Evolutionary conservation across 2,113 vertebrate genomes (phyloP), one percentile per base, ranked within the genome.

Genomic region (Nannospalax galili): DNA sequence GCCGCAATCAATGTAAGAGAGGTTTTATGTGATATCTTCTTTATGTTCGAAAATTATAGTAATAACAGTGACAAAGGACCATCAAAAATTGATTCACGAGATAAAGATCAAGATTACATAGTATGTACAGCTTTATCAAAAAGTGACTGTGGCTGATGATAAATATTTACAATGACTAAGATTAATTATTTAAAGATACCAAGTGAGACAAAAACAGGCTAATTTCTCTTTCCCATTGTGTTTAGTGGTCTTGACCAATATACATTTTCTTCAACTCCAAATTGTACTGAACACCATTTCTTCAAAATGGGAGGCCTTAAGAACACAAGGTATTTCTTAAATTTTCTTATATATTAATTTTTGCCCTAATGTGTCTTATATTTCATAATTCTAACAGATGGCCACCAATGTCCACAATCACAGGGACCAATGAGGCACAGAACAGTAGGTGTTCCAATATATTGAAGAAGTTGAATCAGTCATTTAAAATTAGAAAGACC

Each of bases 21-120:
- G 80, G 30, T 94, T 97, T 97, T 96, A 93, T 93, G 93, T 97
- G 96, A 97, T 93, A 90, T 97, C 84, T 95, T 97, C 78, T 96
- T 97, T 93, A 94, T 85, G 45, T 24, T 94, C 93, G 69, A 97
- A 96, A 94, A 97, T 75, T 90, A 7, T 94, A 90, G 78, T 60
- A 91, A 94, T 75, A 88, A 96, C 96, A 96, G 84, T 97, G 95
- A 95, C 77, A 97, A 95, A 78, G 58, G 37, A 88, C 92, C 72
- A 85, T 93, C 48, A 94, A 45, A 72, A 40, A 94, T n/a, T 96
- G 87, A 97, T 97, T 96, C 88, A 96, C 95, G 93, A 96, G 91
- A 92, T 94, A 96, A 95, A 92, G 91, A 97, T 97, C 92, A 97
- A 95, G 97, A 95, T 96, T 64, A 58, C 73, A 92, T 64, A 84